Evolutionary conservation across 2,888 invertebrate species (phyloP), one percentile per base, ranked within the genome.

Genomic region (Parasteatoda lunata): DNA sequence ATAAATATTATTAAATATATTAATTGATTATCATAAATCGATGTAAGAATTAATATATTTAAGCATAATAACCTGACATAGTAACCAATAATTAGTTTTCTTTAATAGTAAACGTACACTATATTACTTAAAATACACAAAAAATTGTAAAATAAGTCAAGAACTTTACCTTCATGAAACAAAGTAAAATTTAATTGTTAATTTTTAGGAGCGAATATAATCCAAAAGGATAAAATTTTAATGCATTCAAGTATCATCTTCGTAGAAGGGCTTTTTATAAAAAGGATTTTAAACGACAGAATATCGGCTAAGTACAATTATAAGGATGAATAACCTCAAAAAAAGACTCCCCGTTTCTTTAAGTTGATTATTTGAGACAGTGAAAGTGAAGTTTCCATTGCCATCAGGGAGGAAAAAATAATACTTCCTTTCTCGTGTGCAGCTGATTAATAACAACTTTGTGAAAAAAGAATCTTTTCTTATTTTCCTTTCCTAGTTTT

Each of bases 291-390:
- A 54, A 13, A 30, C 48, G 52, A 68, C 68, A 77, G 68, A 68
- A 45, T 65, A 76, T 48, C 66, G 47, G 49, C 68, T 68, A 66
- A 68, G 68, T 77, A 66, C 77, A 68, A 77, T 68, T 77, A 49
- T 66, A 52, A 49, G 13, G 30, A 77, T 68, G 68, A 77, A 77
- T 68, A 48, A 65, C 52, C 54, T 51, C 77, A 52, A 66, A 52
- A 72, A 72, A 77, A 77, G 66, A 45, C 51, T 30, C 6, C 13
- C 65, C 45, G 68, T n/a, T 52, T 68, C 77, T 51, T 68, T 51
- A 77, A 68, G 77, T 77, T 68, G 77, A 77, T 77, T 77, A 77
- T 77, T 77, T 66, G 68, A 66, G 30, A 59, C 59, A n/a, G n/a
- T 59, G 59, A 59, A 59, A 59, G 59, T 59, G 59, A 69, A 51